Evolutionary conservation across 2,113 vertebrate species (phyloP).

Genomic region (Paratilapia polleni): DNA sequence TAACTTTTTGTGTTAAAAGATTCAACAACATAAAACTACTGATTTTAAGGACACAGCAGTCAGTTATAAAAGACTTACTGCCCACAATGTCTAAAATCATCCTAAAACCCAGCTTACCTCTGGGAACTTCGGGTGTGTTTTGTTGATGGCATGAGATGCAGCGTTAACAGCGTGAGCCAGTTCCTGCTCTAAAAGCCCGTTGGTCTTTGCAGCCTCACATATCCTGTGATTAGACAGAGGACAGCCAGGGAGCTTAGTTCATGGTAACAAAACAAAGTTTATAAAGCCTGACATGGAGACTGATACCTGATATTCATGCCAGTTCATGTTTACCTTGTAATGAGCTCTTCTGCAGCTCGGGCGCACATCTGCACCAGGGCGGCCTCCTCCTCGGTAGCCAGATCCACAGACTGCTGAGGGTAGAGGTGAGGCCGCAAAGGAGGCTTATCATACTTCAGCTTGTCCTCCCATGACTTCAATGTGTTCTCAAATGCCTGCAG

Average conservation of each 20-base stretch:
- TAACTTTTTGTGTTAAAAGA: not conserved
- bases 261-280: not conserved
- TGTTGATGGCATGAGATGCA: conserved; percentile 97
- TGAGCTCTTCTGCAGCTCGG: conserved; percentile 93
- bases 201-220: conserved; percentile 95
- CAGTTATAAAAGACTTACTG: not conserved
- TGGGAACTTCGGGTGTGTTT: conserved; percentile 93
- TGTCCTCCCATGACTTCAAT: conserved; percentile 98
- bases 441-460: conserved; percentile 92
- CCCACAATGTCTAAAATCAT: not conserved
- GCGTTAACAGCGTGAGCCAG: conserved; percentile 97
- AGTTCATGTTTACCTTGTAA: conserved; percentile 83
- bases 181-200: conserved; percentile 94
- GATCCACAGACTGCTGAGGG: conserved; percentile 90
- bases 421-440: conserved; percentile 91
- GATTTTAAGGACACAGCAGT: not conserved
- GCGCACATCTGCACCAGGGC: conserved; percentile 90
- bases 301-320: not conserved
- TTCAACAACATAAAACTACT: not conserved
- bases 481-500: conserved; percentile 96
- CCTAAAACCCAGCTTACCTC: conserved; percentile 83
- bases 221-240: conserved; percentile 80
- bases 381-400: conserved; percentile 92
- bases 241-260: not conserved
- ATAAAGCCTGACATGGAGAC: not conserved